Percentiles rank a stretch among this genome's conserved stretches.
phyloP scores from a whole-genome alignment of 2,113 vertebrate species.

The Otolemur garnettii region DNA sequence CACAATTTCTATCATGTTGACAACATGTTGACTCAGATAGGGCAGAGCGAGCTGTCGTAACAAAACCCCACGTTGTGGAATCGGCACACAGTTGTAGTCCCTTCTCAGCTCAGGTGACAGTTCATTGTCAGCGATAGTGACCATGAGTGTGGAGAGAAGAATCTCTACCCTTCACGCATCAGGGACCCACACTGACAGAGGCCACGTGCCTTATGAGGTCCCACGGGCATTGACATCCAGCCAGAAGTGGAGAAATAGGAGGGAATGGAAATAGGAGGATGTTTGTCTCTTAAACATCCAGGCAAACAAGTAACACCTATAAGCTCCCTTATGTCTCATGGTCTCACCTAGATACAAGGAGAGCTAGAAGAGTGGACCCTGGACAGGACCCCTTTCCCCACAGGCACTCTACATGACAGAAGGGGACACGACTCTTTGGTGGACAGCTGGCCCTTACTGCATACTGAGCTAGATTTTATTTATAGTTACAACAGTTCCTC shows the following conservation, averaged over 20 bases:
- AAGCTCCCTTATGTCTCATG: background rate
- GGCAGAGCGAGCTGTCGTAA: background rate
- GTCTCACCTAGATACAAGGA: background rate
- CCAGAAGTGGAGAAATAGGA: background rate
- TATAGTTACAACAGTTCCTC: background rate
- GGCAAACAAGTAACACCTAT: background rate
- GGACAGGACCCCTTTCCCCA: background rate
- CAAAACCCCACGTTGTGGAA: background rate
- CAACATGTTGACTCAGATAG: background rate
- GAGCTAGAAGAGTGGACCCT: background rate
- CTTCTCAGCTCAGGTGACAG: background rate
- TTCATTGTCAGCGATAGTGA: background rate
- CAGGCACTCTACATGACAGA: background rate
- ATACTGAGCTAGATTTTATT: background rate
- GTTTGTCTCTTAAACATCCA: slow-evolving; percentile 3
- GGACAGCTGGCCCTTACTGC: background rate
- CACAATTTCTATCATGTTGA: background rate
- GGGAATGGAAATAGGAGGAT: background rate
- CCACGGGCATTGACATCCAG: background rate
- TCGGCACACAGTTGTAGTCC: background rate
- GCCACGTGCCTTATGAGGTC: background rate
- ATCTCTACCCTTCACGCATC: background rate
- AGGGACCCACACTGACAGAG: background rate
- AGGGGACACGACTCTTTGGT: background rate
- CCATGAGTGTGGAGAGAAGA: background rate